These are phyloP conservation scores for Xanthostigma xanthostigma DNA, from an alignment of 2,888 invertebrate species.

Conservation along the genomic window DNA sequence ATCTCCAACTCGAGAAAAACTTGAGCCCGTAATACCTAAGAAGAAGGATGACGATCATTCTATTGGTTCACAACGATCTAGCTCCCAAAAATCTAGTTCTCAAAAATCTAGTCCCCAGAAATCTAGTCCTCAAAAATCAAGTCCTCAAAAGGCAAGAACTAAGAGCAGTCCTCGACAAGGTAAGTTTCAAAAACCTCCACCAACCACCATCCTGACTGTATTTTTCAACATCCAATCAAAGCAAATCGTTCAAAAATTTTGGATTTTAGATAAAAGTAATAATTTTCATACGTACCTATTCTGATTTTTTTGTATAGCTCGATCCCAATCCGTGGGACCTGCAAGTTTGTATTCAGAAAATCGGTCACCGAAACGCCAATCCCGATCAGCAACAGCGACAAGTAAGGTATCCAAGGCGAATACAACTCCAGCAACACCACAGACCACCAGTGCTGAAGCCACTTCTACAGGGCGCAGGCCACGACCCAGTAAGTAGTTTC, in stretches of 20 bases:
- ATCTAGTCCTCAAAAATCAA: slow-evolving; percentile 29
- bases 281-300: background rate
- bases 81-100: slow-evolving; percentile 39
- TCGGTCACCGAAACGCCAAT: slow-evolving; percentile 64
- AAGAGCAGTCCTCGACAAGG: slow-evolving; percentile 38
- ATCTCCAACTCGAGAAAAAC: slow-evolving; percentile 55
- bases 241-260: too few relatives aligned
- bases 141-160: slow-evolving; percentile 37
- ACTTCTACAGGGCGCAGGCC: slow-evolving; percentile 36
- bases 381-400: slow-evolving; percentile 47
- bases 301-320: slow-evolving; percentile 27
- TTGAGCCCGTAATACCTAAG: slow-evolving; percentile 49
- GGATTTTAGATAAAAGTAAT: background rate
- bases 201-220: too few relatives aligned
- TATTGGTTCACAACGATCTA: slow-evolving; percentile 26
- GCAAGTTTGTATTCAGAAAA: slow-evolving; percentile 41
- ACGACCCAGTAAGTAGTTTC: slow-evolving; percentile 48
- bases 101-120: slow-evolving; percentile 40
- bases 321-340: slow-evolving; percentile 58
- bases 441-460: slow-evolving; percentile 25
- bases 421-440: slow-evolving; percentile 39
- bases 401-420: slow-evolving; percentile 47
- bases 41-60: slow-evolving; percentile 32
- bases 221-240: too few relatives aligned
- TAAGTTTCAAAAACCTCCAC: slow-evolving; percentile 13